A percentile compares a stretch with the other conserved stretches of the same genome.
Conservation (phyloP, 2,888 invertebrate genomes). For the Ptycholaimellus sp. region DNA sequence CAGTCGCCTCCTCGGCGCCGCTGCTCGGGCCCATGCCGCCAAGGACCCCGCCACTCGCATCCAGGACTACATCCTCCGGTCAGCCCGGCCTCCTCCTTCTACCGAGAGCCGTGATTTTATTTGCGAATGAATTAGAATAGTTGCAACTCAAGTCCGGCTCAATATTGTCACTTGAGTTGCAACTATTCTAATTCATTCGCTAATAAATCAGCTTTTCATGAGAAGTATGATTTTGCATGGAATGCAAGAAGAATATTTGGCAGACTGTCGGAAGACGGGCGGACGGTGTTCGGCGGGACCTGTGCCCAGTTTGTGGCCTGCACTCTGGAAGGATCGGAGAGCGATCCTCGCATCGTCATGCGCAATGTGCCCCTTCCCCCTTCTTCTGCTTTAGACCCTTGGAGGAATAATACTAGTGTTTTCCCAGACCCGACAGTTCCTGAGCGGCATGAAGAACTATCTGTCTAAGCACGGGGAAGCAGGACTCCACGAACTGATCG, state of each 20-base stretch:
- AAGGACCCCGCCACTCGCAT: slow-evolving; percentile 19
- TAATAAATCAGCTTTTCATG: no score
- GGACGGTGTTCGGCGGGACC: slow-evolving; percentile 68
- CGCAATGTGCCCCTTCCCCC: no score
- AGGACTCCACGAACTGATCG: slow-evolving; percentile 67
- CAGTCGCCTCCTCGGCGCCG: no score
- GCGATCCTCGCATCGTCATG: slow-evolving; percentile 50
- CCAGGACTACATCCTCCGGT: slow-evolving; percentile 16
- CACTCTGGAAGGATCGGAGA: slow-evolving; percentile 65
- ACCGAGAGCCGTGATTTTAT: neutral
- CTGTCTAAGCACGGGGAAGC: slow-evolving; percentile 80
- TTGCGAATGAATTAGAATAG: no score
- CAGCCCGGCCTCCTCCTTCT: neutral
- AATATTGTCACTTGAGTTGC: no score
- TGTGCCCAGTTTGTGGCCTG: slow-evolving; percentile 78
- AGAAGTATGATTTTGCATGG: no score
- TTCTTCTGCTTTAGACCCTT: no score
- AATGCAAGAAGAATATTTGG: no score
- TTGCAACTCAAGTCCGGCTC: no score
- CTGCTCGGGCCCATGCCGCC: neutral
- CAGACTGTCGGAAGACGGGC: slow-evolving; percentile 49
- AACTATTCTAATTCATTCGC: no score
- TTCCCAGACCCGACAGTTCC: slow-evolving; percentile 53
- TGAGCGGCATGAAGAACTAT: slow-evolving; percentile 96
- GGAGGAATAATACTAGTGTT: no score